Evolutionary conservation across 2,113 vertebrate species (phyloP).

Genomic region (Takifugu flavidus): DNA sequence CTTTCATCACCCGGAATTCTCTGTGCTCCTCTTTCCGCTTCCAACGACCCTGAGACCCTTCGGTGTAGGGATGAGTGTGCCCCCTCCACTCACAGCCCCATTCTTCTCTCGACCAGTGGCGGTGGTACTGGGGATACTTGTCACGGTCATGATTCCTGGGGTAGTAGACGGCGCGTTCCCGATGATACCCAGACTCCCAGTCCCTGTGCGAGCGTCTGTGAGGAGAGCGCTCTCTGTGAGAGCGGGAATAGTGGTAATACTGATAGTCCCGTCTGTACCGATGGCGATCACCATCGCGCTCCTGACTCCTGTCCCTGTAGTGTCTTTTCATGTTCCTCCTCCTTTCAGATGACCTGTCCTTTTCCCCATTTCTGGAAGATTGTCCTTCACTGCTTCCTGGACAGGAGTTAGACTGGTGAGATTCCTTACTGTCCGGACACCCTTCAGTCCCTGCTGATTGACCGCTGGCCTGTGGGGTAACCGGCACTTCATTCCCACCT

Average conservation of each 20-base stretch:
- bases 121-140: conserved; percentile 50
- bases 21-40: conserved; percentile 60
- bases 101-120: conserved; percentile 60
- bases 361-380: conserved; percentile 34
- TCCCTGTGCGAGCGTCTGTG: conserved; percentile 72
- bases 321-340: conserved; percentile 46
- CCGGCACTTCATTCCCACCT: conserved; percentile 16
- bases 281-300: conserved; percentile 63
- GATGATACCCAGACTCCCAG: conserved; percentile 57
- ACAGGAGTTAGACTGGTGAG: conserved; percentile 32
- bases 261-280: conserved; percentile 69
- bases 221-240: conserved; percentile 71
- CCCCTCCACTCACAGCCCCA: conserved; percentile 58
- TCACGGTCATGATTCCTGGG: conserved; percentile 69
- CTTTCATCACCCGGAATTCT: conserved; percentile 14
- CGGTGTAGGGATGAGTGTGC: conserved; percentile 35
- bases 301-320: conserved; percentile 60
- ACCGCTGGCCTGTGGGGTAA: conserved; percentile 18
- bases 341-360: conserved; percentile 35
- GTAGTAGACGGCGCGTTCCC: conserved; percentile 58
- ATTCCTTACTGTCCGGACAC: conserved; percentile 34
- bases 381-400: conserved; percentile 31
- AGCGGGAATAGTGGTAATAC: conserved; percentile 41
- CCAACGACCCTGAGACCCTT: conserved; percentile 52
- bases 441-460: conserved; percentile 19